phyloP scores from a whole-genome alignment of 2,113 vertebrate genomes.

The Takifugu bimaculatus region DNA sequence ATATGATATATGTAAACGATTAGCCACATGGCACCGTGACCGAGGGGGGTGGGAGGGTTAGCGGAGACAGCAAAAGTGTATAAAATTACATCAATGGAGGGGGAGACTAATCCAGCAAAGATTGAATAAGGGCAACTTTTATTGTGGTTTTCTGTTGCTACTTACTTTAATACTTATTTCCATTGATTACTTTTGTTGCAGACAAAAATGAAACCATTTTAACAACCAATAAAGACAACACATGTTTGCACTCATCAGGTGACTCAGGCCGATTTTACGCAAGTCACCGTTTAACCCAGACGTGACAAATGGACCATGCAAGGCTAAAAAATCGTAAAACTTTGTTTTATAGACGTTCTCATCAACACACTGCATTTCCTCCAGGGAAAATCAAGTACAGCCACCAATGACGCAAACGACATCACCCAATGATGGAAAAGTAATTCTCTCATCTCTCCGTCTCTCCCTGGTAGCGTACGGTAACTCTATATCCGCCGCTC shows the following conservation, averaged over 20 bases:
- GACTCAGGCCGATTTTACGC: too few relatives aligned
- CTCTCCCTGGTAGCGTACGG: slow-evolving; percentile 35
- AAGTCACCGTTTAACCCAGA: too few relatives aligned
- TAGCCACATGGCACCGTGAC: slow-evolving; percentile 57
- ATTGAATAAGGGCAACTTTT: slow-evolving; percentile 10
- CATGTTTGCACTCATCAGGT: too few relatives aligned
- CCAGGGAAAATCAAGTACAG: not conserved
- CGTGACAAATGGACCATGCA: too few relatives aligned
- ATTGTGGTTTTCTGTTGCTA: too few relatives aligned
- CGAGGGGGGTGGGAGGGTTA: slow-evolving; percentile 6
- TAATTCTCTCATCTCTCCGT: slow-evolving; percentile 26
- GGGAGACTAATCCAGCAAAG: not conserved
- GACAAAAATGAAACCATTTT: too few relatives aligned
- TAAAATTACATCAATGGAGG: slow-evolving; percentile 42
- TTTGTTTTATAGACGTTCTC: too few relatives aligned
- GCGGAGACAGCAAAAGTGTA: slow-evolving; percentile 2
- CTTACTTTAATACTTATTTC: too few relatives aligned
- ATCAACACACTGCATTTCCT: too few relatives aligned
- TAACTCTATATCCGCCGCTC: slow-evolving; percentile 63
- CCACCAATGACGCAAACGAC: slow-evolving; percentile 10
- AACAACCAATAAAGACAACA: too few relatives aligned
- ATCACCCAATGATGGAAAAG: slow-evolving; percentile 38
- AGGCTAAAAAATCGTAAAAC: too few relatives aligned
- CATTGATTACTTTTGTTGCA: too few relatives aligned
- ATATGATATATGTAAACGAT: slow-evolving; percentile 69